Evolutionary conservation across 2,113 vertebrate genomes (phyloP), one percentile per base, ranked within the genome.

Genomic region (Phocoena sinus): DNA sequence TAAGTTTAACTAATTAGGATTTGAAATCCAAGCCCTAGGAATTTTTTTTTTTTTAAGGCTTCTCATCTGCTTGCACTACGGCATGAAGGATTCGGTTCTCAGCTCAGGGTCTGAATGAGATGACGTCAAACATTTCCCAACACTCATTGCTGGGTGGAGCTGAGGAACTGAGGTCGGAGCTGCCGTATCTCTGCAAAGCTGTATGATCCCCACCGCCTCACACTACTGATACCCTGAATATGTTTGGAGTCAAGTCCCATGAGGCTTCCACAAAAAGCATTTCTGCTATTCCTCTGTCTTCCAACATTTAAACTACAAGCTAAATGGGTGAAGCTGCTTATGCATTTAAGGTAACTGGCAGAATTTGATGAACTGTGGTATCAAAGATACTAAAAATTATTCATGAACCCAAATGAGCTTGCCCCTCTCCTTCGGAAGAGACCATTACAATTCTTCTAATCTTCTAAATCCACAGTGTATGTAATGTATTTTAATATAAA

Each of bases 401-500:
- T 68, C 83, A 81, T n/a, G 53, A 87, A 95, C 84, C 58, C 86
- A 47, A 94, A 73, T 28, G 47, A 81, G 1, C 26, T 56, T 88
- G 25, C 28, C 28, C 15, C 12, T 14, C 26, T 26, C 58, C 67
- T 89, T 91, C 56, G 50, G 67, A 91, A 79, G 50, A 94, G 0
- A 68, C 10, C 5, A 60, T 96, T 97, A 96, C 86, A 97, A 97
- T 97, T 96, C 68, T 83, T 56, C 91, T 83, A 97, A 97, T 44
- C 68, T 25, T 60, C 86, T 74, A 88, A 58, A 76, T 47, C 97
- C 92, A 97, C 93, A 44, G 68, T n/a, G 18, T n/a, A 70, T 88
- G 85, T 94, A 65, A 97, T 97, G 91, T 94, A 97, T 80, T 97
- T 97, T 97, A 95, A 85, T 91, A 97, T 96, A 96, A 98, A 94